Percentiles rank a stretch among this genome's conserved stretches.
phyloP scores from a whole-genome alignment of 2,888 invertebrate genomes.

The Conops quadrifasciatus region DNA sequence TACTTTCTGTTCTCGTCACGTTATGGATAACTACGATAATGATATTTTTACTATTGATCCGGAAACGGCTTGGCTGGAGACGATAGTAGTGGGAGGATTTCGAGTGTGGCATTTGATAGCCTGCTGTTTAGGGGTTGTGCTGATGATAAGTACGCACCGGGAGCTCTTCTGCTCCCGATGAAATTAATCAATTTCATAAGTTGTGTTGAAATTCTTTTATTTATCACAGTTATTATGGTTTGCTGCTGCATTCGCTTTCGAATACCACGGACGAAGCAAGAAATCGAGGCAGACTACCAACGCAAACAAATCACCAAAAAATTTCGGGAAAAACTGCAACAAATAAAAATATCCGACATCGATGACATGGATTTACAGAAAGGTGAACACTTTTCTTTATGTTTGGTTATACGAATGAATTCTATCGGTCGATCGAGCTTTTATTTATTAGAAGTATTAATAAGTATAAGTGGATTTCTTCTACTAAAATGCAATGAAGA shows the following conservation, averaged over 20 bases:
- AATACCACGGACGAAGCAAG: conserved; percentile 92
- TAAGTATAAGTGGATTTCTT: too few relatives aligned
- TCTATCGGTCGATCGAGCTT: too few relatives aligned
- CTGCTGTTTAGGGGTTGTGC: conserved; percentile 72
- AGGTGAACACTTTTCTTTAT: conserved; percentile 50
- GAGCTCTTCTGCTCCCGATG: neutral
- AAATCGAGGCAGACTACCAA: conserved; percentile 92
- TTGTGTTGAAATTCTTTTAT: conserved; percentile 22
- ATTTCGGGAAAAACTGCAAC: conserved; percentile 81
- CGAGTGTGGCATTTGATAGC: conserved; percentile 85
- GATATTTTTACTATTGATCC: conserved; percentile 55
- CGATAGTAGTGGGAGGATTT: conserved; percentile 73
- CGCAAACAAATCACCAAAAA: conserved; percentile 83
- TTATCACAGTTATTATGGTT: conserved; percentile 73
- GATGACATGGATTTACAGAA: conserved; percentile 69
- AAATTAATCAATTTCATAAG: neutral
- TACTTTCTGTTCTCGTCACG: conserved; percentile 25
- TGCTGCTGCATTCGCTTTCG: conserved; percentile 92
- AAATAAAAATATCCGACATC: conserved; percentile 86
- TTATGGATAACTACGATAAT: conserved; percentile 51
- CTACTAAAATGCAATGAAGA: neutral
- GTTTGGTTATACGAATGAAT: too few relatives aligned
- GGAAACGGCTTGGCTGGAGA: conserved; percentile 79
- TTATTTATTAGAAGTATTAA: neutral
- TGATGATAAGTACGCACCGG: conserved; percentile 56